phyloP scores from a whole-genome alignment of 2,113 vertebrate species.

The Amblyornis subalaris region DNA sequence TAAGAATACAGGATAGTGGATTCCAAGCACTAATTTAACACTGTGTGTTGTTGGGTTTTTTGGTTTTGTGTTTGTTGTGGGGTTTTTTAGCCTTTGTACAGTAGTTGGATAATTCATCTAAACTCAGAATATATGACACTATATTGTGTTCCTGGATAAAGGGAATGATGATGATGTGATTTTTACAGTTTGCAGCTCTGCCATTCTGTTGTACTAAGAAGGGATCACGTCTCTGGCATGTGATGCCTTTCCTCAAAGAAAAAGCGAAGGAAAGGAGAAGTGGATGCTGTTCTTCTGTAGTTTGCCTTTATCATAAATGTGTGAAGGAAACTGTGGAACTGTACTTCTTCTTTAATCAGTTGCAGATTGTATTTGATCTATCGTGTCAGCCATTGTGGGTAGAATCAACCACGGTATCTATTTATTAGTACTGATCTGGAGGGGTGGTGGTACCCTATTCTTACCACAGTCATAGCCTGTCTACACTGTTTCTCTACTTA shows the following conservation, averaged over 20 bases:
- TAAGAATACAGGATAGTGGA: background rate
- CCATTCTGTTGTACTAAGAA: background rate
- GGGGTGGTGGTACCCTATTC: background rate
- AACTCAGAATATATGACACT: background rate
- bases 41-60: background rate
- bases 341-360: background rate
- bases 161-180: background rate
- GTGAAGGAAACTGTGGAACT: background rate
- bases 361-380: background rate
- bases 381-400: background rate
- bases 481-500: background rate
- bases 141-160: background rate
- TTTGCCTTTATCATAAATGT: background rate
- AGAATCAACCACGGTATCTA: rapidly evolving
- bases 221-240: background rate
- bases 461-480: background rate
- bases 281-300: background rate
- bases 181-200: background rate
- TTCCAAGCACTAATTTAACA: background rate
- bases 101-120: background rate
- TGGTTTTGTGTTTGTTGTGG: background rate
- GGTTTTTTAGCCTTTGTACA: background rate
- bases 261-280: background rate
- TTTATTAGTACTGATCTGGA: background rate
- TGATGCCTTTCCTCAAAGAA: background rate